phyloP scores from a whole-genome alignment of 2,888 invertebrate genomes.

The Syritta pipiens region DNA sequence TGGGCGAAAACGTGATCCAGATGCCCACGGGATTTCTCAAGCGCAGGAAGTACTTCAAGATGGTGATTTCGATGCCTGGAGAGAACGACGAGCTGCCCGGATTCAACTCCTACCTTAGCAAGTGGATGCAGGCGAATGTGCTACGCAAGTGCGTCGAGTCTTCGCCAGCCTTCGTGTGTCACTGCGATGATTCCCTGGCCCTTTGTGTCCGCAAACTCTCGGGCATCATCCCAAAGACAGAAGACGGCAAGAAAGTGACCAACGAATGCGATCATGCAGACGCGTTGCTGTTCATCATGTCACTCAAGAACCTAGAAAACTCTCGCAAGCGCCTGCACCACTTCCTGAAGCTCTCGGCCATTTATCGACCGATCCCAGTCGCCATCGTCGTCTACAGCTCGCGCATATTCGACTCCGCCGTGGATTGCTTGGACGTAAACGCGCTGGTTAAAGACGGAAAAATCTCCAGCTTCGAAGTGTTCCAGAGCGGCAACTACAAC shows the following conservation, averaged over 20 bases:
- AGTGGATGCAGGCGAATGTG: conserved; percentile 71
- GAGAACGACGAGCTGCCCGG: conserved; percentile 72
- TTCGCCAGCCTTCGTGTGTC: conserved; percentile 71
- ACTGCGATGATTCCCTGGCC: conserved; percentile 72
- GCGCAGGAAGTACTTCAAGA: conserved; percentile 74
- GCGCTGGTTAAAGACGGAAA: conserved; percentile 78
- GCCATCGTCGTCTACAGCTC: conserved; percentile 73
- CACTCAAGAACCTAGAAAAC: conserved; percentile 64
- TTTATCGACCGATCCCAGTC: conserved; percentile 72
- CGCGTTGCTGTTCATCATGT: conserved; percentile 74
- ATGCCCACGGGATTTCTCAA: conserved; percentile 70
- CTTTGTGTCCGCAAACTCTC: conserved; percentile 76
- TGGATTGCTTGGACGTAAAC: conserved; percentile 63
- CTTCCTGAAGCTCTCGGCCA: conserved; percentile 71
- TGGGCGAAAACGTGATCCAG: conserved; percentile 19
- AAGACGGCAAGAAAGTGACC: conserved; percentile 70
- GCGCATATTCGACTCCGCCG: conserved; percentile 23
- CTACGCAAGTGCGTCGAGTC: not conserved
- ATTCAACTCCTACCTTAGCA: conserved; percentile 74
- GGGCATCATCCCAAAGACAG: conserved; percentile 73
- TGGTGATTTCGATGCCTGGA: conserved; percentile 74
- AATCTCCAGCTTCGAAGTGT: conserved; percentile 76
- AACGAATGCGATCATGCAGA: conserved; percentile 73
- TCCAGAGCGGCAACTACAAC: conserved; percentile 54
- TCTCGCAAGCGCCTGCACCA: conserved; percentile 73